These are phyloP conservation scores for Hyalella azteca DNA, from an alignment of 2,888 invertebrate species.

Conservation along the genomic window DNA sequence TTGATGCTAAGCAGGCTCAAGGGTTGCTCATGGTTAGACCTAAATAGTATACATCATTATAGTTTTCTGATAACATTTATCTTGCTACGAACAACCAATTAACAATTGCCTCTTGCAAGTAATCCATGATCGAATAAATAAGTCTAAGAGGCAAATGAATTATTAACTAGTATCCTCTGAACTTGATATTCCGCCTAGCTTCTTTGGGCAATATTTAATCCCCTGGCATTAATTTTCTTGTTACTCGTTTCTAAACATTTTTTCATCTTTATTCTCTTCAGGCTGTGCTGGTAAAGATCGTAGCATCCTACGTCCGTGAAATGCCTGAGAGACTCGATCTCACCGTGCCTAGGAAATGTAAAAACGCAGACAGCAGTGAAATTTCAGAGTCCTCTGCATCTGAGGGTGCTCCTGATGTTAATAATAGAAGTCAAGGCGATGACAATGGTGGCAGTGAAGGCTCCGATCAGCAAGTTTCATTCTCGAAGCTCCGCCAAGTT, in stretches of 20 bases:
- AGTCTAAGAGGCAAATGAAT: too few relatives aligned
- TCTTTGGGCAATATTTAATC: too few relatives aligned
- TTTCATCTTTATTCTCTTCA: constrained; percentile 9
- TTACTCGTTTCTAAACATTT: too few relatives aligned
- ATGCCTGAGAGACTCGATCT: constrained; percentile 48
- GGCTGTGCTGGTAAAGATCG: constrained; percentile 54
- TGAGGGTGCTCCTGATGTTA: neutral
- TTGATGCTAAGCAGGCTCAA: constrained; percentile 21
- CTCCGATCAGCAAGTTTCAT: neutral
- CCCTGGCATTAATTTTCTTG: too few relatives aligned
- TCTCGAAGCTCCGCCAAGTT: constrained; percentile 48
- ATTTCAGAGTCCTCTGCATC: neutral
- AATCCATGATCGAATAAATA: too few relatives aligned
- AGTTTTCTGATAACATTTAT: too few relatives aligned
- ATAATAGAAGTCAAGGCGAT: neutral
- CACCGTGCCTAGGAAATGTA: neutral
- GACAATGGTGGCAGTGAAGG: neutral
- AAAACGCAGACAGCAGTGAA: neutral
- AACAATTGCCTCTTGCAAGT: too few relatives aligned
- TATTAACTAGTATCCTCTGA: too few relatives aligned
- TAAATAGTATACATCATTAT: too few relatives aligned
- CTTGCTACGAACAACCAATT: too few relatives aligned
- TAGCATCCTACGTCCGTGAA: constrained; percentile 45
- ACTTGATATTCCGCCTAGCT: too few relatives aligned
- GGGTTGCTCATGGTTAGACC: constrained; percentile 29